Base-by-base conservation (phyloP, 2,113 vertebrate genomes). In the Ondatra zibethicus region DNA sequence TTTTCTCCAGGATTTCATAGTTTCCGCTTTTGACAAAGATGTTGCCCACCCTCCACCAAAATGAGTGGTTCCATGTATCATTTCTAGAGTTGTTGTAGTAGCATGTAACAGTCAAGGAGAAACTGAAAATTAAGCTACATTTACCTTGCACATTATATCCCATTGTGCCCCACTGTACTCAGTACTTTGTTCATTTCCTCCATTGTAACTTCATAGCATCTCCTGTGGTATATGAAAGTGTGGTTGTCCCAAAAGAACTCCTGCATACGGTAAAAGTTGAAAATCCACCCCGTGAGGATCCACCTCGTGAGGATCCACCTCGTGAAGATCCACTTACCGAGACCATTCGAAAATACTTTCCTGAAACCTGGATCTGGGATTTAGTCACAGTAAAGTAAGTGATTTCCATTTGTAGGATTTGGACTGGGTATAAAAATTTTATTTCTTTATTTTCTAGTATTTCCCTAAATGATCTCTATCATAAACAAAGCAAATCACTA, bases 311-410 rank as follows among this genome's bases (percentile, higher is more conserved):
- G 39, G 25, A 85, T 29, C 1, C 58, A 42, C 36, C 29, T 33
- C 29, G 0, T 47, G 25, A 65, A 85, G 16, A 73, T 23, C 27
- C 42, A 55, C 3, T 29, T 3, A 9, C 94, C 27, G 97, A 98
- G 88, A 98, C 97, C 39, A 73, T 98, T n/a, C 58, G 97, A 76
- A 98, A 92, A 47, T 98, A 98, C 89, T 98, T 98, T 89, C 98
- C 98, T 88, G 98, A 98, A 96, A 98, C 98, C 4, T 98, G 97
- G 98, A 97, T 98, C 89, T 98, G 97, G 98, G 97, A 89, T 92
- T 90, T 98, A 92, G 85, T 98, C 61, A 31, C 93, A 65, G 8
- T 95, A 72, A 97, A 95, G 98, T 98, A 33, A 98, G 98, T 75
- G 91, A n/a, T 42, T 94, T 70, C 96, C 90, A 63, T 75, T 89